Conservation (phyloP, 2,113 vertebrate genomes). For the Eulemur macaco region DNA sequence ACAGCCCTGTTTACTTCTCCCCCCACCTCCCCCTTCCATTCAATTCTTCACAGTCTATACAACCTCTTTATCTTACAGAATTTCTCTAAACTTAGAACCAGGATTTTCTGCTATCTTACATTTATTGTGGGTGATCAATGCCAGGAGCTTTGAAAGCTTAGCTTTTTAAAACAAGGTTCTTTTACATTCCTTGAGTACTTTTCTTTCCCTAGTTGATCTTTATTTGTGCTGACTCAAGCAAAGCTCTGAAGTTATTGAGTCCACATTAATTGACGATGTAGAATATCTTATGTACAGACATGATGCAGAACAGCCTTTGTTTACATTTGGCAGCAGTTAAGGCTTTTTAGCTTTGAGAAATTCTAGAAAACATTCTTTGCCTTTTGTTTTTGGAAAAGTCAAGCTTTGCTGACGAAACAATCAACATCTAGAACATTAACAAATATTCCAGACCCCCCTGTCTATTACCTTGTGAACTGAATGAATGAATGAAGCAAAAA, state of each 20-base stretch:
- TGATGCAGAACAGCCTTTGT: not conserved
- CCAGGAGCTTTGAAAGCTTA: slow-evolving; percentile 10
- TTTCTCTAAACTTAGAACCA: slow-evolving; percentile 47
- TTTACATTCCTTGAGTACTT: not conserved
- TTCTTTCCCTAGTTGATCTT: not conserved
- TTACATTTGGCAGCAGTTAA: not conserved
- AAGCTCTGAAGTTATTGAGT: not conserved
- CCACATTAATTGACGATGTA: not conserved
- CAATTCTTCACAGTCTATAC: not conserved
- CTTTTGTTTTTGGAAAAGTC: slow-evolving; percentile 22
- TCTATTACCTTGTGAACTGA: not conserved
- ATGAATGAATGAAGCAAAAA: not conserved
- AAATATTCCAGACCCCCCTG: not conserved
- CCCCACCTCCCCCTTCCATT: not conserved
- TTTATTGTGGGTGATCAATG: not conserved
- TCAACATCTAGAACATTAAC: not conserved
- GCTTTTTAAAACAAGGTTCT: not conserved
- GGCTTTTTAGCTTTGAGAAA: slow-evolving; percentile 4
- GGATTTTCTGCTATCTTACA: not conserved
- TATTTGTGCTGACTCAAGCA: not conserved
- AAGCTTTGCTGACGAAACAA: slow-evolving; percentile 6
- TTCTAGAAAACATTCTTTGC: slow-evolving; percentile 16
- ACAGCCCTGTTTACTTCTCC: not conserved
- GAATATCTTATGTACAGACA: not conserved
- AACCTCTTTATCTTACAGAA: slow-evolving; percentile 17